These are phyloP conservation scores for Lates calcarifer DNA, from an alignment of 2,113 vertebrate species.

Conservation along the genomic window DNA sequence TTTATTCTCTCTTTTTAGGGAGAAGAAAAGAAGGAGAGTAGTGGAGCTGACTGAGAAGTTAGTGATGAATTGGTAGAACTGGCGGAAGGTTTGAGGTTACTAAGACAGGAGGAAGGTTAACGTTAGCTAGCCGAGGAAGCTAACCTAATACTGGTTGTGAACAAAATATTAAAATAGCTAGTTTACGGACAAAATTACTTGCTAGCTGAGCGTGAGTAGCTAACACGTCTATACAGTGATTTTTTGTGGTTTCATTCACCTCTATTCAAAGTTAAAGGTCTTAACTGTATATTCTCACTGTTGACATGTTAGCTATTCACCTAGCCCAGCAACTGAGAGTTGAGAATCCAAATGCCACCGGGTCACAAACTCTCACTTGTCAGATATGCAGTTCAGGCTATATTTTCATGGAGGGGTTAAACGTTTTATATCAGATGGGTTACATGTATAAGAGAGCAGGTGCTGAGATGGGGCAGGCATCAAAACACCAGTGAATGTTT, in stretches of 20 bases:
- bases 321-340: conserved; percentile 11
- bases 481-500: neutral
- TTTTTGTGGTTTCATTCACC: neutral
- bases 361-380: conserved; percentile 33
- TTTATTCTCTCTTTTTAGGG: conserved; percentile 97
- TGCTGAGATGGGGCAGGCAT: neutral
- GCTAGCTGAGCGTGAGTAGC: neutral
- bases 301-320: conserved; percentile 51
- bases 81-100: conserved; percentile 78
- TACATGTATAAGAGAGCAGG: neutral
- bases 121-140: conserved; percentile 46
- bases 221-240: neutral
- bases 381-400: neutral
- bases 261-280: neutral
- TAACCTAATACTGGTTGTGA: conserved; percentile 16
- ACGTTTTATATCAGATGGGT: neutral
- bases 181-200: neutral
- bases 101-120: conserved; percentile 64
- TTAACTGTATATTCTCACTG: conserved; percentile 2
- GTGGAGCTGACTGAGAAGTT: conserved; percentile 97
- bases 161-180: conserved; percentile 3
- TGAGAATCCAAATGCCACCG: neutral
- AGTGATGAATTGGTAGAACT: conserved; percentile 87
- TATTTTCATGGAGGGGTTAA: neutral
- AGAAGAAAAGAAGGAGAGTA: conserved; percentile 99